These are phyloP conservation scores for honey bee (Apis mellifera) DNA, from an alignment of 1,140 invertebrate genomes.

Conservation along the genomic window Amel_HAv3.1 CM009940.2:3798001-3798500, in stretches of 20 bases:
- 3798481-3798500: no score
- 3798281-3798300: conserved; percentile 28
- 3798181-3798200: conserved; percentile 82
- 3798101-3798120: conserved; percentile 38
- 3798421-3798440: no score
- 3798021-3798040: conserved; percentile 80
- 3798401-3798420: no score
- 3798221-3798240: conserved; percentile 27
- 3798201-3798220: conserved; percentile 75
- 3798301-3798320: no score
- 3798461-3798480: no score
- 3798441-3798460: no score
- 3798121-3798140: background rate
- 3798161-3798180: conserved; percentile 79
- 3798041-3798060: conserved; percentile 79
- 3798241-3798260: conserved; percentile 69
- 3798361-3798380: no score
- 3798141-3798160: conserved; percentile 67
- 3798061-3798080: conserved; percentile 70
- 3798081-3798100: conserved; percentile 53
- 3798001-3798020: conserved; percentile 81
- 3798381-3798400: no score
- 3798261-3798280: conserved; percentile 66
- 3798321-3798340: no score
- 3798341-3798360: no score